phyloP scores from a whole-genome alignment of 1,140 invertebrate genomes.

The Scylla paramamosain region DNA sequence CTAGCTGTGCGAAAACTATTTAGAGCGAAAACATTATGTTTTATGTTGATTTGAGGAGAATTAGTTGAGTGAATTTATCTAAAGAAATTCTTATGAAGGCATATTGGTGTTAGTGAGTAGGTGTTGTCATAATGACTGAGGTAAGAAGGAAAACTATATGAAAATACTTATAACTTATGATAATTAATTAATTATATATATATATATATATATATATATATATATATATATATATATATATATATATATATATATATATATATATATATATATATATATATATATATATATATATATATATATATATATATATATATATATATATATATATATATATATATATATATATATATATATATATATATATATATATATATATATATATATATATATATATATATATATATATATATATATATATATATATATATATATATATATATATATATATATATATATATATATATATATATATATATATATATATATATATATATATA shows the following conservation, averaged over 20 bases:
- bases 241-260: constrained; percentile 43
- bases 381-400: constrained; percentile 45
- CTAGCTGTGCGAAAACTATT: too few relatives aligned
- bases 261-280: constrained; percentile 50
- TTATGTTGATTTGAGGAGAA: too few relatives aligned
- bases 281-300: constrained; percentile 46
- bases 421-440: constrained; percentile 27
- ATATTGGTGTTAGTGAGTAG: too few relatives aligned
- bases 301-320: constrained; percentile 37
- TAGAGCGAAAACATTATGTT: too few relatives aligned
- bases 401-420: constrained; percentile 45
- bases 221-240: constrained; percentile 56
- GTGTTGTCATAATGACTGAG: too few relatives aligned
- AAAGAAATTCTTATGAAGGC: too few relatives aligned
- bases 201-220: constrained; percentile 64
- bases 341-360: constrained; percentile 18
- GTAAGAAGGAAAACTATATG: too few relatives aligned
- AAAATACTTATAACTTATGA: neutral
- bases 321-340: constrained; percentile 2
- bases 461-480: constrained; percentile 3
- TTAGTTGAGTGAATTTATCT: too few relatives aligned
- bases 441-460: constrained; percentile 4
- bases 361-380: constrained; percentile 19
- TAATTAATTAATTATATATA: constrained; percentile 47
- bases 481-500: constrained; percentile 41